phyloP scores from a whole-genome alignment of 2,113 vertebrate genomes.

The Forbesichthys agassizii region DNA sequence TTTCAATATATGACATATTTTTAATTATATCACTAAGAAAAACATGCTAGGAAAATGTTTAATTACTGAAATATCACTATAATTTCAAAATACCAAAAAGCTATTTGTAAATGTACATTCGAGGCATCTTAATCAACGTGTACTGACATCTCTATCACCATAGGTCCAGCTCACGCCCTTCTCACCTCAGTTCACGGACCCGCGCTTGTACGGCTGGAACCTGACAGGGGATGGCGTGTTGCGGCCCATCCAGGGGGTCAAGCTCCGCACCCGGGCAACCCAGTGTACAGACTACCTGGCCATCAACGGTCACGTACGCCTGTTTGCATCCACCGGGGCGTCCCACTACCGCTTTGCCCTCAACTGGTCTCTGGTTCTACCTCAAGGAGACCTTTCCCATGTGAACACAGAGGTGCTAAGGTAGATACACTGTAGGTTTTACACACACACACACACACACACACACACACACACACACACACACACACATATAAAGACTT shows the following conservation, averaged over 20 bases:
- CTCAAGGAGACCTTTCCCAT: conserved; percentile 77
- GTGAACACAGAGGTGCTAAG: conserved; percentile 82
- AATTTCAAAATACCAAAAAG: too few species aligned
- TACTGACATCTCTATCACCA: conserved; percentile 21
- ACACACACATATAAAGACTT: too few species aligned
- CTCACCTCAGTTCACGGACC: conserved; percentile 90
- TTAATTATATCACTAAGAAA: too few species aligned
- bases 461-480: not conserved
- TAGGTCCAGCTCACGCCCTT: conserved; percentile 85
- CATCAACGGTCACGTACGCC: conserved; percentile 81
- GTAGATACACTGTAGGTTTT: conserved; percentile 34
- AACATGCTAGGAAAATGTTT: too few species aligned
- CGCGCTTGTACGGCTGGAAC: conserved; percentile 91
- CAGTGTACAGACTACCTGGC: conserved; percentile 91
- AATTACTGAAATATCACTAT: too few species aligned
- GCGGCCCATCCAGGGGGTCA: conserved; percentile 79
- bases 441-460: not conserved
- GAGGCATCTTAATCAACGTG: not conserved
- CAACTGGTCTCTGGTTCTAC: conserved; percentile 90
- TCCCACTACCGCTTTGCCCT: conserved; percentile 91
- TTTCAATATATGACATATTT: not conserved
- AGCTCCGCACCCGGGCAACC: conserved; percentile 78
- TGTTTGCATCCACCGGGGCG: conserved; percentile 82
- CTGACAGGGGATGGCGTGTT: conserved; percentile 84
- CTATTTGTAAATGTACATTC: too few species aligned